Percentiles rank a stretch among this genome's conserved stretches.
phyloP scores from a whole-genome alignment of 1,140 invertebrate species.

The Agraylea sexmaculata region DNA sequence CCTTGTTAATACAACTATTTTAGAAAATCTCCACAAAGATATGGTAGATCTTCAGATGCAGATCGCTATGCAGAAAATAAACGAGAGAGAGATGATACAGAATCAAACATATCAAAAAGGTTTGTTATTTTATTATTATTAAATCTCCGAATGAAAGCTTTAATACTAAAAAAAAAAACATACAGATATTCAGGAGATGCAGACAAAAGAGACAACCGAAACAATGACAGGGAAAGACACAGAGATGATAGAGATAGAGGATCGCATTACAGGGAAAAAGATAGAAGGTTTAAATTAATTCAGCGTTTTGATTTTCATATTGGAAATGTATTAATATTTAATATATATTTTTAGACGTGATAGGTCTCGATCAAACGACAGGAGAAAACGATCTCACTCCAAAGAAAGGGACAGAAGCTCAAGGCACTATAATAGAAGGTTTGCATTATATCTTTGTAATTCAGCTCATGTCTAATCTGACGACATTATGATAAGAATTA shows the following conservation, averaged over 20 bases:
- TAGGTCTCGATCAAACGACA: conserved; percentile 5
- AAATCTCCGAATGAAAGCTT: too few species aligned
- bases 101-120: too few species aligned
- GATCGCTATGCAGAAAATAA: conserved; percentile 28
- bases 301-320: conserved; percentile 7
- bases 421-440: background rate
- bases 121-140: too few species aligned
- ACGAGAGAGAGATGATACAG: conserved; percentile 25
- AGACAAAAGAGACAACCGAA: conserved; percentile 15
- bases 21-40: background rate
- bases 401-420: background rate
- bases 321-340: background rate
- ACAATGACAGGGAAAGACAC: conserved; percentile 18
- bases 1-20: background rate
- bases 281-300: background rate
- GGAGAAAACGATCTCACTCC: conserved; percentile 3
- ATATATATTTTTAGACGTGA: background rate
- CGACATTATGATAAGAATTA: too few species aligned
- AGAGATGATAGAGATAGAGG: conserved; percentile 7
- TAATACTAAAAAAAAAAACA: conserved; percentile 15
- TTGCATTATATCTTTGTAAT: conserved; percentile 1
- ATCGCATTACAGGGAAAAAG: conserved; percentile 10
- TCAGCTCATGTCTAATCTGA: conserved; percentile 7
- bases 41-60: conserved; percentile 27
- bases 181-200: background rate